A percentile compares a stretch with the other conserved stretches of the same genome.
phyloP scores from a whole-genome alignment of 2,113 vertebrate genomes.

The Muntiacus reevesi region DNA sequence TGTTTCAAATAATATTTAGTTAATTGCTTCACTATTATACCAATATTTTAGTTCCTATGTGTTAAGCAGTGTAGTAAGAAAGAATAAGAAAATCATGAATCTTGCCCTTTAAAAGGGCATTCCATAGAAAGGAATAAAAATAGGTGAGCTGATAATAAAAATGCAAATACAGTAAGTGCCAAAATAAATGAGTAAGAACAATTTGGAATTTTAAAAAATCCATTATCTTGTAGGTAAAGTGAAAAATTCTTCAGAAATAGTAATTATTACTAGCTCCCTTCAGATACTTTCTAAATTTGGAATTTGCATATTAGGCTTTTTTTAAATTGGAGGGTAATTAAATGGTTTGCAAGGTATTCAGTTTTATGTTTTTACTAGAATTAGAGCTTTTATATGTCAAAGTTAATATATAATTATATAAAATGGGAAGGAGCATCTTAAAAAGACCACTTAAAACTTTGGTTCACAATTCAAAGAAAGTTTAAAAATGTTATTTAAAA shows the following conservation, averaged over 20 bases:
- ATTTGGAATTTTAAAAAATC: constrained; percentile 25
- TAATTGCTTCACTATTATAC: not conserved
- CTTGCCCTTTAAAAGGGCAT: not conserved
- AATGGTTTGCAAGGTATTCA: not conserved
- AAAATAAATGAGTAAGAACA: constrained; percentile 10
- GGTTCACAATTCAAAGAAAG: constrained; percentile 35
- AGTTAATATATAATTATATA: not conserved
- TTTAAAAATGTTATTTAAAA: constrained; percentile 20
- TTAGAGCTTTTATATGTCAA: not conserved
- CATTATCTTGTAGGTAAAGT: not conserved
- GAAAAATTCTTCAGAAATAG: not conserved
- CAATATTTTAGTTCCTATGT: not conserved
- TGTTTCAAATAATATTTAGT: not conserved
- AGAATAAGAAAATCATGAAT: not conserved
- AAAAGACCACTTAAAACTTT: not conserved
- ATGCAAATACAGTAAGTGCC: not conserved
- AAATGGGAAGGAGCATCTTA: not conserved
- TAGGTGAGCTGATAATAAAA: constrained; percentile 21
- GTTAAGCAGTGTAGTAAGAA: not conserved
- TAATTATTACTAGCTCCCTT: not conserved
- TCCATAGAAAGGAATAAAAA: not conserved
- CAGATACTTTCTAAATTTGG: not conserved
- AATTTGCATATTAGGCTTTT: not conserved
- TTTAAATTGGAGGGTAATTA: not conserved
- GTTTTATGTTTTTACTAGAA: not conserved